A percentile compares a stretch with the other conserved stretches of the same genome.
Conservation (phyloP, 2,113 vertebrate species). For the Oplegnathus fasciatus region DNA sequence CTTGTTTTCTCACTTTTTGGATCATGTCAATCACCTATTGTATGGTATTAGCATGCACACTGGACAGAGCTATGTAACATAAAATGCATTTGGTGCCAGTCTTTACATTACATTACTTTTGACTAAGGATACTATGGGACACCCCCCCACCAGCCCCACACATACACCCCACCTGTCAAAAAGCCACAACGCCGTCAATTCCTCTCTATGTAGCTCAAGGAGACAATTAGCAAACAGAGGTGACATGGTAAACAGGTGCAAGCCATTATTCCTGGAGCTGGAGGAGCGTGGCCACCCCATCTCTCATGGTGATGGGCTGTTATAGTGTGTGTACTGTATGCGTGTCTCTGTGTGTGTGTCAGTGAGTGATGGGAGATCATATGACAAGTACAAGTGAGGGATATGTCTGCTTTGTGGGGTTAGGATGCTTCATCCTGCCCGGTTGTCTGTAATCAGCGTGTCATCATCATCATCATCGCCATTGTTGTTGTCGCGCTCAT, state of each 20-base stretch:
- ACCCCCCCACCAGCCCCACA: neutral
- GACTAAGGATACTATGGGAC: neutral
- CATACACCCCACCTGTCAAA: slow-evolving; percentile 92
- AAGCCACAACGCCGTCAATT: slow-evolving; percentile 92
- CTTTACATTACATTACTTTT: slow-evolving; percentile 18
- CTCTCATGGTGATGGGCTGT: slow-evolving; percentile 90
- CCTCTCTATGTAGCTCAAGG: slow-evolving; percentile 95
- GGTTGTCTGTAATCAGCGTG: slow-evolving; percentile 69
- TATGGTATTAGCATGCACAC: neutral
- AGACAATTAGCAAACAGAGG: slow-evolving; percentile 99
- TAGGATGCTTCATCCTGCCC: slow-evolving; percentile 90
- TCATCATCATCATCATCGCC: slow-evolving; percentile 47
- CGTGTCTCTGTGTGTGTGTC: slow-evolving; percentile 37
- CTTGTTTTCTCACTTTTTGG: slow-evolving; percentile 3
- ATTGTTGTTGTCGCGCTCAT: neutral
- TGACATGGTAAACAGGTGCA: slow-evolving; percentile 99
- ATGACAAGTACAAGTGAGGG: slow-evolving; percentile 93
- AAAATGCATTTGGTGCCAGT: slow-evolving; percentile 8
- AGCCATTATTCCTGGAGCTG: slow-evolving; percentile 97
- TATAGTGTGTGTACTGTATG: slow-evolving; percentile 28
- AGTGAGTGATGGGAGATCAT: slow-evolving; percentile 85
- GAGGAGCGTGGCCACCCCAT: slow-evolving; percentile 95
- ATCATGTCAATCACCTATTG: neutral
- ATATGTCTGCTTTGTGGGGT: slow-evolving; percentile 92
- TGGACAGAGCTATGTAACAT: neutral